These are phyloP conservation scores for Pyrrhia umbra DNA, from an alignment of 2,888 invertebrate species.

Conservation along the genomic window DNA sequence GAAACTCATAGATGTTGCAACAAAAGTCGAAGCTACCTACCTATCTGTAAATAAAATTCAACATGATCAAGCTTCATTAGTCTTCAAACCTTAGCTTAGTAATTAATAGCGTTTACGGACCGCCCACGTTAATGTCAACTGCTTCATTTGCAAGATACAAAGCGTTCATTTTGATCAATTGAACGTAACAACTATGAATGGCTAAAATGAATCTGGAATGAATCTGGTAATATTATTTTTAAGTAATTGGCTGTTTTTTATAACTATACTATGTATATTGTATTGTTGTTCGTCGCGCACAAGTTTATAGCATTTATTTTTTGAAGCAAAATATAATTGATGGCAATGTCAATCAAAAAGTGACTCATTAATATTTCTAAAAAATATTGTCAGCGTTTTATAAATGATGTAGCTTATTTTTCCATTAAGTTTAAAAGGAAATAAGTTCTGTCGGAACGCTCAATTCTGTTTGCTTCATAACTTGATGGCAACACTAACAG, in stretches of 20 bases:
- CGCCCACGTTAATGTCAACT: not conserved
- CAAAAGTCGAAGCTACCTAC: too few species aligned
- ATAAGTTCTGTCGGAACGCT: conserved; percentile 36
- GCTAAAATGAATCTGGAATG: too few species aligned
- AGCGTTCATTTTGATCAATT: not conserved
- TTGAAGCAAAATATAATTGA: not conserved
- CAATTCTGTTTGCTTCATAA: conserved; percentile 49
- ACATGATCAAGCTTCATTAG: not conserved
- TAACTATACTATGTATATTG: too few species aligned
- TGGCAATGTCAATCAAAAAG: not conserved
- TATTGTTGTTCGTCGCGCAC: too few species aligned
- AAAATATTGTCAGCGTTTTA: conserved; percentile 6
- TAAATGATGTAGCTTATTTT: conserved; percentile 17
- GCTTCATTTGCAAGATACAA: not conserved
- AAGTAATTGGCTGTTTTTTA: too few species aligned
- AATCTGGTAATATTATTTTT: too few species aligned
- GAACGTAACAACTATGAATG: conserved; percentile 5
- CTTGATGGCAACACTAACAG: conserved; percentile 53
- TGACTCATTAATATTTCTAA: not conserved
- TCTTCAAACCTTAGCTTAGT: not conserved
- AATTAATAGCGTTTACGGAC: not conserved
- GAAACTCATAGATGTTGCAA: too few species aligned
- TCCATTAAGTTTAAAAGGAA: conserved; percentile 30
- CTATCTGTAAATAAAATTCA: not conserved
- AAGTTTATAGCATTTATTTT: too few species aligned